phyloP scores from a whole-genome alignment of 2,888 invertebrate species.

The Mimumesa dahlbomi region DNA sequence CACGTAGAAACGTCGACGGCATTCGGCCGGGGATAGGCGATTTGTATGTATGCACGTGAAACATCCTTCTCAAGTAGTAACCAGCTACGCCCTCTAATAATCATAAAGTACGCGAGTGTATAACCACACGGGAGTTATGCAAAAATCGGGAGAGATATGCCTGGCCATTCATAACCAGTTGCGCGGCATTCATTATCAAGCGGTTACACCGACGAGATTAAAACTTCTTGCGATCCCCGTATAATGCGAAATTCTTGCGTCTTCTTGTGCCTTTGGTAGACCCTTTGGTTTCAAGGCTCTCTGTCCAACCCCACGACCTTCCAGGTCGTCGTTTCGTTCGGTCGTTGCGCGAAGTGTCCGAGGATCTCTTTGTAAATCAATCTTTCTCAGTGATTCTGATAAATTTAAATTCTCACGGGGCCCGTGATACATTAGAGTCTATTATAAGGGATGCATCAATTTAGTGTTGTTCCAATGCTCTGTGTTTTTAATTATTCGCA shows the following conservation, averaged over 20 bases:
- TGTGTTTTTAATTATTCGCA: not conserved
- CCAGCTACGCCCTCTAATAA: conserved; percentile 74
- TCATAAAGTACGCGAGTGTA: conserved; percentile 71
- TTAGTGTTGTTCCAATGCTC: no score
- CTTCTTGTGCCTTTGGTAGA: no score
- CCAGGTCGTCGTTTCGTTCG: conserved; percentile 7
- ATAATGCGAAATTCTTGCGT: conserved; percentile 56
- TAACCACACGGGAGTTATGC: conserved; percentile 61
- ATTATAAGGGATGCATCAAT: no score
- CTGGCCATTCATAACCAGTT: conserved; percentile 75
- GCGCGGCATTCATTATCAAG: conserved; percentile 74
- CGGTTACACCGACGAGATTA: conserved; percentile 67
- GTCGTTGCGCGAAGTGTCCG: not conserved
- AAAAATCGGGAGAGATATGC: conserved; percentile 67
- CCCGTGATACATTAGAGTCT: no score
- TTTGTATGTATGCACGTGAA: conserved; percentile 10
- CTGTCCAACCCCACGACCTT: conserved; percentile 34
- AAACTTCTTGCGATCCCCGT: conserved; percentile 65
- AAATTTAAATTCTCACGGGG: not conserved
- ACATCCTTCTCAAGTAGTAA: conserved; percentile 29
- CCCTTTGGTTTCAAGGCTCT: conserved; percentile 27
- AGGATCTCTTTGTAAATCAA: conserved; percentile 7
- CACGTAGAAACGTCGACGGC: not conserved
- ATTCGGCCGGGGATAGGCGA: not conserved
- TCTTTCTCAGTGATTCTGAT: conserved; percentile 1